A percentile compares a stretch with the other conserved stretches of the same genome.
Conservation (phyloP, 2,888 invertebrate species). For the Drosophila colorata region DNA sequence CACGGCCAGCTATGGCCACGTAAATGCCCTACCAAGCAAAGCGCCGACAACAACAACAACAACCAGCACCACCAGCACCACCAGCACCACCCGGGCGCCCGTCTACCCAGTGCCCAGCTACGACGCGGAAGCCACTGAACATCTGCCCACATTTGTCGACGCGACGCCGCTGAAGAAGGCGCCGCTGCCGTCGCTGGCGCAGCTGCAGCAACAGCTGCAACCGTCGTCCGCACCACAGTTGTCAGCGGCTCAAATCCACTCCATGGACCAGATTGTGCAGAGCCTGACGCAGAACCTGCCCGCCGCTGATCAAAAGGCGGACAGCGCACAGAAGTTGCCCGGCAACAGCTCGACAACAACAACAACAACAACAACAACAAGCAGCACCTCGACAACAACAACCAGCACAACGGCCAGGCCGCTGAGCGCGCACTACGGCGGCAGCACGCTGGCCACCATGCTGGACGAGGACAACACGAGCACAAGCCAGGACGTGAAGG, state of each 20-base stretch:
- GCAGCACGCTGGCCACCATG: constrained; percentile 66
- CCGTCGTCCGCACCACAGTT: constrained; percentile 52
- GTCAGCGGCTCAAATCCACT: constrained; percentile 76
- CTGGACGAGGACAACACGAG: constrained; percentile 54
- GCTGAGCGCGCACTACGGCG: constrained; percentile 53
- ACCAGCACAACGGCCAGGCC: constrained; percentile 37
- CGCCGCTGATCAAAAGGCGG: constrained; percentile 49
- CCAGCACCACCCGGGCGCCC: constrained; percentile 53
- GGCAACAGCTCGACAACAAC: constrained; percentile 23
- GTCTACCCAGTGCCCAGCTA: constrained; percentile 77
- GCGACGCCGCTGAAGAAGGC: constrained; percentile 58
- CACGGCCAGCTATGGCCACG: constrained; percentile 52
- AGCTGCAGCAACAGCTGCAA: constrained; percentile 63
- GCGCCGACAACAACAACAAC: constrained; percentile 24
- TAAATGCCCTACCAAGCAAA: constrained; percentile 40
- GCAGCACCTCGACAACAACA: constrained; percentile 1
- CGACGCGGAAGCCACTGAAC: constrained; percentile 38
- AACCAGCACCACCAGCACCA: constrained; percentile 43
- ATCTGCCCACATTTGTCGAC: constrained; percentile 25
- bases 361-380: constrained; percentile 9
- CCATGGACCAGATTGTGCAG: constrained; percentile 83
- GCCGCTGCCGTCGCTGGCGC: constrained; percentile 60
- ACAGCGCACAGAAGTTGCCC: constrained; percentile 45
- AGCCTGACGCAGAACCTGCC: constrained; percentile 75
- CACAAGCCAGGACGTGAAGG: constrained; percentile 31